Base-by-base conservation (phyloP, 2,113 vertebrate species). In the Hippocampus abdominalis region DNA sequence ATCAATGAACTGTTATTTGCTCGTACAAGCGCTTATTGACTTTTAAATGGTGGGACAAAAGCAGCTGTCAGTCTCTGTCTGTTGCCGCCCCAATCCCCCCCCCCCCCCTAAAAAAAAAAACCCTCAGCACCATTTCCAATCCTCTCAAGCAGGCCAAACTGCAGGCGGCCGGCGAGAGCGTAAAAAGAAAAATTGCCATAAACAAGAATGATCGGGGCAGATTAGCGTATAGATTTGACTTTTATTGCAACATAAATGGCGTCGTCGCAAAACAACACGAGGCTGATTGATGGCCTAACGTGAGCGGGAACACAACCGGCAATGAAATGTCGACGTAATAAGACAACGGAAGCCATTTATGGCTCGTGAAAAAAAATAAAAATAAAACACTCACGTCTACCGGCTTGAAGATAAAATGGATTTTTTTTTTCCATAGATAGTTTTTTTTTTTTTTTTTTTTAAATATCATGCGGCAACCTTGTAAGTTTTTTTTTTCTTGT, bases 71-170 rank as follows among this genome's bases (percentile, higher is more conserved):
- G 29, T 27, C 57, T 29, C 3, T 29, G 29, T 36, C 16, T 61
- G 29, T 23, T 23, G 8, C 51, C n/a, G 18, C 49, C 20, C 18
- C 7, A 0, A 51, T 5, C 32, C 32, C 4, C 32, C 32, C 29
- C 29, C 5, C 4, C 3, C 32, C 29, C 29, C 5, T 0, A 0
- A 32, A 32, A 42, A 42, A 11, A 44, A 44, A 46, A 46, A 46
- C 16, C 44, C 44, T 85, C 76, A 83, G 6, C 25, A 57, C 25
- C 25, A 57, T 29, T 59, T 27, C 25, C 16, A 32, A 32, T 29
- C 27, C 27, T 54, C 21, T 4, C 10, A 10, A 23, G 9, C 9
- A 10, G 51, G 51, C n/a, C 16, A 6, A 18, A 56, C 23, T 56
- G n/a, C 54, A 32, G 27, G 13, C 29, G 18, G 6, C 15, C 27